Evolutionary conservation across 1,140 invertebrate species (phyloP).

Genomic region (Pogonomyrmex californicus): DNA sequence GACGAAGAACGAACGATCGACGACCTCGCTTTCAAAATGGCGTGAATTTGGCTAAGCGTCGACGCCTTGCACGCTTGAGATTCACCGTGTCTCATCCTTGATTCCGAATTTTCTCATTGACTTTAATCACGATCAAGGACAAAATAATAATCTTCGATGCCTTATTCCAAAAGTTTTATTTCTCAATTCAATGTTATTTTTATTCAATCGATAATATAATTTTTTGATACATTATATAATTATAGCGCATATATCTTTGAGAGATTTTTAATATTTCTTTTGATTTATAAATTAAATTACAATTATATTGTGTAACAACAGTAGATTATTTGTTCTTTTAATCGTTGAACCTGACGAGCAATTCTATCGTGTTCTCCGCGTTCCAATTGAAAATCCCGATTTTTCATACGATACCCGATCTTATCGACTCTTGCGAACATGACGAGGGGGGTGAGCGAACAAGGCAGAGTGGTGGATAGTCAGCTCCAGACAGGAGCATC

Average conservation of each 20-base stretch:
- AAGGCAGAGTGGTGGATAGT: slow-evolving; percentile 39
- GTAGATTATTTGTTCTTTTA: too few relatives aligned
- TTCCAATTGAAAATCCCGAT: slow-evolving; percentile 53
- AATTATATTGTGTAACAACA: too few relatives aligned
- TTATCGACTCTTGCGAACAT: slow-evolving; percentile 55
- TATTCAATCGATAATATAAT: too few relatives aligned
- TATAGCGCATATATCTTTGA: too few relatives aligned
- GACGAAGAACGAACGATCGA: slow-evolving; percentile 61
- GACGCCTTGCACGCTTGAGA: neutral
- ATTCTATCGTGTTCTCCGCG: slow-evolving; percentile 3
- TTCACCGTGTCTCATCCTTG: neutral
- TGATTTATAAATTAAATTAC: neutral
- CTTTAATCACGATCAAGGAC: neutral
- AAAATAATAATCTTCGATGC: neutral
- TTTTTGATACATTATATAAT: too few relatives aligned
- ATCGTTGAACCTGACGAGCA: neutral
- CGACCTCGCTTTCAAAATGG: slow-evolving; percentile 75
- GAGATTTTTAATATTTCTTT: neutral
- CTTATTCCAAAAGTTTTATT: neutral
- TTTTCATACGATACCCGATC: slow-evolving; percentile 57
- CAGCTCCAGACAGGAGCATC: slow-evolving; percentile 46
- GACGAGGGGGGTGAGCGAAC: slow-evolving; percentile 32
- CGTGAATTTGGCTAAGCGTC: slow-evolving; percentile 61
- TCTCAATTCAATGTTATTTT: too few relatives aligned
- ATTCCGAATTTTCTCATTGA: neutral